Conservation (phyloP, 2,888 invertebrate genomes). For the Micoletzkya japonica region DNA sequence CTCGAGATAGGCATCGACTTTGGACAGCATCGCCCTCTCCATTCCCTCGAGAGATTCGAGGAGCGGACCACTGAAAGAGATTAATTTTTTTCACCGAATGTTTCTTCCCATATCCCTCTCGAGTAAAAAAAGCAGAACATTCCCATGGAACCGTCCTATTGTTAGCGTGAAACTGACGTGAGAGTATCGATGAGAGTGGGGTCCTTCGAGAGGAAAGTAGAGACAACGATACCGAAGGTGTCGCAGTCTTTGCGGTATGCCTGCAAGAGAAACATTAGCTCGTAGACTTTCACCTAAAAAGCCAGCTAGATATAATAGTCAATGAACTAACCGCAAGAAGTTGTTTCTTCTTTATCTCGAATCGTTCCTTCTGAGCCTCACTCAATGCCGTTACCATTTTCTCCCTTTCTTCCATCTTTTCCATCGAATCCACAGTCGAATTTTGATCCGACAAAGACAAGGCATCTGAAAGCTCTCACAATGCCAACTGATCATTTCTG, state of each 20-base stretch:
- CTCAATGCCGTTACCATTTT: neutral
- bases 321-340: constrained; percentile 5
- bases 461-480: too few species aligned
- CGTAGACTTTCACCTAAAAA: neutral
- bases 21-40: constrained; percentile 15
- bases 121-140: too few species aligned
- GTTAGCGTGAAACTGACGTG: constrained; percentile 22
- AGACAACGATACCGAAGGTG: constrained; percentile 10
- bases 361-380: neutral
- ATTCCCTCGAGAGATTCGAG: constrained; percentile 18
- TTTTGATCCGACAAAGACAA: constrained; percentile 18
- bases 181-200: constrained; percentile 12
- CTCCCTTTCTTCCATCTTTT: constrained; percentile 28
- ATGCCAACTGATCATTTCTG: neutral
- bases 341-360: constrained; percentile 24
- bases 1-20: constrained; percentile 21
- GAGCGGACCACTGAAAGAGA: constrained; percentile 1
- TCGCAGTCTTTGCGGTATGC: constrained; percentile 17
- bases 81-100: too few species aligned
- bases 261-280: neutral
- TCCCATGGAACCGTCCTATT: too few species aligned
- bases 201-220: constrained; percentile 15
- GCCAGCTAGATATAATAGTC: neutral
- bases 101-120: too few species aligned
- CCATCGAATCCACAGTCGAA: constrained; percentile 8